Percentiles rank a stretch among this genome's conserved stretches.
Evolutionary conservation across 2,113 vertebrate species (phyloP).

Genomic region (Crotophaga sulcirostris): DNA sequence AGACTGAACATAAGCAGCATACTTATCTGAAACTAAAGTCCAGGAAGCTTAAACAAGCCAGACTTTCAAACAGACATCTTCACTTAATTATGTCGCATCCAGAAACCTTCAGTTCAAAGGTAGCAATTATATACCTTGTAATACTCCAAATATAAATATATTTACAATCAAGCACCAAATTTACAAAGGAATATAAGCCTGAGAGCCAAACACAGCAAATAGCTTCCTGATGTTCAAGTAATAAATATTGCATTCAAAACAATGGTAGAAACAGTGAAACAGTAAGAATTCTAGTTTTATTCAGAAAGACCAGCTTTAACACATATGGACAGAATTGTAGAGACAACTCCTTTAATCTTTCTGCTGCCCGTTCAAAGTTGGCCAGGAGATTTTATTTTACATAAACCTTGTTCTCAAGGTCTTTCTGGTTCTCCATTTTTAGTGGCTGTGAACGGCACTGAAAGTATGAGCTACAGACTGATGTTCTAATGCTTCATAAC

Average conservation of each 20-base stretch:
- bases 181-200: background rate
- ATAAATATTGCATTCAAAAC: background rate
- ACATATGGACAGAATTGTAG: background rate
- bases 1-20: background rate
- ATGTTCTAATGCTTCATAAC: background rate
- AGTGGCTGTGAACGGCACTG: background rate
- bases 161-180: background rate
- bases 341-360: background rate
- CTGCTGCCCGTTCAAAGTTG: background rate
- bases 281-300: background rate
- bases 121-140: background rate
- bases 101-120: background rate
- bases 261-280: background rate
- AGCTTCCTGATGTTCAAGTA: slow-evolving; percentile 2
- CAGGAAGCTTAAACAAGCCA: background rate
- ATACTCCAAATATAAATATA: background rate
- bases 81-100: background rate
- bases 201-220: background rate
- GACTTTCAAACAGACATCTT: background rate
- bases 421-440: background rate
- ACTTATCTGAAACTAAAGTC: background rate
- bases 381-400: background rate
- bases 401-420: background rate
- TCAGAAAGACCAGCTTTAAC: background rate
- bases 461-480: background rate